Evolutionary conservation across 1,140 invertebrate species (phyloP), one percentile per base, ranked within the genome.

Genomic region (Aphelinus certus): DNA sequence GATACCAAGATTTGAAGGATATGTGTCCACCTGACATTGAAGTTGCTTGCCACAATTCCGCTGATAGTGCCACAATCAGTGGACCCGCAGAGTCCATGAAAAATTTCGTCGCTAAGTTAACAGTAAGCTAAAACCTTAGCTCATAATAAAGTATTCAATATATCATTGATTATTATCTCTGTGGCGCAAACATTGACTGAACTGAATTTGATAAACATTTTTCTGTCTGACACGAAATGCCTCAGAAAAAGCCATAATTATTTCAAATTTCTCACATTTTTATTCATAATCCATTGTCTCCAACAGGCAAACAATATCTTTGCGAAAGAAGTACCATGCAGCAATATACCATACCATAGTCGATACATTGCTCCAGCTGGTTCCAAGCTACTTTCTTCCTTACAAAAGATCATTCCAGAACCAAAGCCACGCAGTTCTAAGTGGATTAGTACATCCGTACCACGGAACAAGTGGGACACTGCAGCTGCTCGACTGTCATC

Each of bases 381-480:
- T n/a, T 92, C 94, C 1, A 90, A 89, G 55, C 88, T 98, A 6
- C 83, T 95, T 7, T 87, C 91, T 76, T 92, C 94, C 78, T 84
- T 98, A 73, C 90, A 88, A 82, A 87, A 94, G 83, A 91, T 95
- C 63, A 92, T 94, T 1, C 91, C 91, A 0, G 76, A 90, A 1
- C 92, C 95, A 0, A 93, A 93, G 79, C 79, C 85, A 7, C 90
- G 96, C 49, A 94, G 93, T 7, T 81, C 87, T 0, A 93, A 93
- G 76, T 98, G 97, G 97, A 85, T 98, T 0, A 96, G 95, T 79
- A 93, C 95, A 0, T 98, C 96, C 0, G 91, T 97, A 45, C 91
- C 93, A 0, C 92, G 95, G 81, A 82, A 82, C 1, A 80, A 91
- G n/a, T 97, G 96, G 96, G 90, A 91, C n/a, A 88, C 90, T 3